Evolutionary conservation across 2,797 vertebrate genomes (phyloP).

Genomic region (Sebastes oblongus): DNA sequence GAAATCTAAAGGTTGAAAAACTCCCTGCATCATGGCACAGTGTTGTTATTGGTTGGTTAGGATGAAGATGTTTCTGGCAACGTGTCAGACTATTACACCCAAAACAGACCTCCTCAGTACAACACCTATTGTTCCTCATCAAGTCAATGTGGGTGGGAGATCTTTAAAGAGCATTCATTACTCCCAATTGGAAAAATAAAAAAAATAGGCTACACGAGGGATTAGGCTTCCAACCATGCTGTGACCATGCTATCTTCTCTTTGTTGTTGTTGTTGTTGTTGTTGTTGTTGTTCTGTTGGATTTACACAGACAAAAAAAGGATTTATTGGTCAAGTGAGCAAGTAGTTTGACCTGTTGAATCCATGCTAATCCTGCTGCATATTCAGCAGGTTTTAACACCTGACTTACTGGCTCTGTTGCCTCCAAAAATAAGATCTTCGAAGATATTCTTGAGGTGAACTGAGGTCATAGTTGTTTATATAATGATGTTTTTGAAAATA

Average conservation of each 20-base stretch:
- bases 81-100: constrained; percentile 57
- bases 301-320: constrained; percentile 28
- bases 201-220: background rate
- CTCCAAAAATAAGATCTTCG: background rate
- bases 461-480: background rate
- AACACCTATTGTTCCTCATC: constrained; percentile 49
- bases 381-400: background rate
- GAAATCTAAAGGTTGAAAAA: background rate
- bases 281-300: constrained; percentile 4
- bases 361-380: constrained; percentile 1
- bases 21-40: background rate
- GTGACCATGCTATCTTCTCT: background rate
- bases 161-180: background rate
- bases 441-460: background rate
- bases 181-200: background rate
- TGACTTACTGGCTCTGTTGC: background rate
- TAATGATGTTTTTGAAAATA: background rate
- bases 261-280: background rate
- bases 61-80: constrained; percentile 47
- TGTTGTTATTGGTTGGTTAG: background rate
- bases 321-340: constrained; percentile 28
- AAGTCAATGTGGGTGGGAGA: background rate
- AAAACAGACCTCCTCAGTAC: constrained; percentile 19
- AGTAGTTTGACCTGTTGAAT: constrained; percentile 66
- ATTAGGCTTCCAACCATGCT: background rate